A percentile compares a stretch with the other conserved stretches of the same genome.
phyloP scores from a whole-genome alignment of 2,797 vertebrate species.

The Cercopithecus diana region DNA sequence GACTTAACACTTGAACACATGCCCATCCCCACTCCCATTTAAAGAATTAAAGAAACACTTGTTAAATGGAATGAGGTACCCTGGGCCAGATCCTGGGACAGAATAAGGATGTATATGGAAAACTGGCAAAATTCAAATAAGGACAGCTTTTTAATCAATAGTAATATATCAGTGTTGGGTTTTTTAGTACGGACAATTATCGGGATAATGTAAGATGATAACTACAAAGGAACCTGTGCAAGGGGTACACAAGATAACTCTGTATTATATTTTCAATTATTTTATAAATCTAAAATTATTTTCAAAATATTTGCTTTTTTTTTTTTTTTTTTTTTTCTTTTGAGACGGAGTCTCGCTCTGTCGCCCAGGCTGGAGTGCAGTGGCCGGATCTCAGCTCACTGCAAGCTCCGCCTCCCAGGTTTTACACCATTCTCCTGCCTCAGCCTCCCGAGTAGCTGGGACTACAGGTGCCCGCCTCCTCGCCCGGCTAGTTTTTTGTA shows the following conservation, averaged over 20 bases:
- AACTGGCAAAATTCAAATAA: neutral
- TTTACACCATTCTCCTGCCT: too few species aligned
- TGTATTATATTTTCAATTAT: neutral
- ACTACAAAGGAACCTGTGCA: neutral
- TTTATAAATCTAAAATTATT: neutral
- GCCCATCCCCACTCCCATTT: too few species aligned
- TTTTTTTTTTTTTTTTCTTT: too few species aligned
- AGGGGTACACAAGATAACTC: neutral
- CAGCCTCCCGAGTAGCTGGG: too few species aligned
- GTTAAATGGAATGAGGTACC: neutral
- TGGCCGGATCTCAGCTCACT: too few species aligned
- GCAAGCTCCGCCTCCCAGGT: too few species aligned
- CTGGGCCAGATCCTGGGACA: neutral
- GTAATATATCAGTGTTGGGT: neutral
- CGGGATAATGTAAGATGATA: neutral
- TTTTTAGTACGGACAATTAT: neutral
- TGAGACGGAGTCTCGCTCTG: too few species aligned
- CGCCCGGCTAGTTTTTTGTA: too few species aligned
- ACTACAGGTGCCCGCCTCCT: too few species aligned
- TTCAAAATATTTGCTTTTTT: neutral
- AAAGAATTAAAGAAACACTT: neutral
- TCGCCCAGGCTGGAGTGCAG: too few species aligned
- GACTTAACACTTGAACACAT: neutral
- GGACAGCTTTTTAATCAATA: neutral
- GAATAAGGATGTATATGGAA: neutral